Conservation (phyloP, 2,797 vertebrate genomes). For the Mus caroli region DNA sequence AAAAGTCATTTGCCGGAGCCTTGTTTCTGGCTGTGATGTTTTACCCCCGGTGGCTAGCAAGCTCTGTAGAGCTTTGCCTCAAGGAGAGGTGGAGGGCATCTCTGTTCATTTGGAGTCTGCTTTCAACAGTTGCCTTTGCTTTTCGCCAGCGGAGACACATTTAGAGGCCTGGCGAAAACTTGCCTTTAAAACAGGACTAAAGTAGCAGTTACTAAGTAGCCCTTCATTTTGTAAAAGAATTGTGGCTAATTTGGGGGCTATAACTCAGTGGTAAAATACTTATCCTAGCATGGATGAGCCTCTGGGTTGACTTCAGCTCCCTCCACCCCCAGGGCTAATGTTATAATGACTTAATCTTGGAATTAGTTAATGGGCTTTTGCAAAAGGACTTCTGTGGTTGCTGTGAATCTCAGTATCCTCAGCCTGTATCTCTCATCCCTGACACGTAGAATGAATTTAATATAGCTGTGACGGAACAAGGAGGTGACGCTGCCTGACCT, state of each 20-base stretch:
- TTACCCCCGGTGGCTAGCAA: neutral
- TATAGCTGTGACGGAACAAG: neutral
- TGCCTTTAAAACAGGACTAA: conserved; percentile 48
- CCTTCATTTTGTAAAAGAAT: conserved; percentile 52
- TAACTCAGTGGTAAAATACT: neutral
- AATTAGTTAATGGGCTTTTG: conserved; percentile 20
- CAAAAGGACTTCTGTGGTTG: conserved; percentile 21
- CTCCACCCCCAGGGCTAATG: neutral
- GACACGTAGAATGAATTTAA: neutral
- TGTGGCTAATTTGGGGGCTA: neutral
- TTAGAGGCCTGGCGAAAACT: neutral
- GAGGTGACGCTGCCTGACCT: neutral
- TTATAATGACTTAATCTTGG: neutral
- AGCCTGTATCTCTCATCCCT: neutral
- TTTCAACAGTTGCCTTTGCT: conserved; percentile 5
- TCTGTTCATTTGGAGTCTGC: neutral
- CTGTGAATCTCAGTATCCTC: neutral
- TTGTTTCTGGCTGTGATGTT: neutral
- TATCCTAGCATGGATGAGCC: neutral
- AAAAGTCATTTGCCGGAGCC: neutral
- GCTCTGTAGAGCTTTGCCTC: neutral
- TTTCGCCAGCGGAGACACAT: conserved; percentile 17
- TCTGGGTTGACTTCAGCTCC: neutral
- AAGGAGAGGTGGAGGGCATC: neutral
- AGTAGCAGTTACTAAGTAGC: neutral